A percentile compares a stretch with the other conserved stretches of the same genome.
Evolutionary conservation across 1,140 invertebrate genomes (phyloP).

Genomic region (Achroia grisella): DNA sequence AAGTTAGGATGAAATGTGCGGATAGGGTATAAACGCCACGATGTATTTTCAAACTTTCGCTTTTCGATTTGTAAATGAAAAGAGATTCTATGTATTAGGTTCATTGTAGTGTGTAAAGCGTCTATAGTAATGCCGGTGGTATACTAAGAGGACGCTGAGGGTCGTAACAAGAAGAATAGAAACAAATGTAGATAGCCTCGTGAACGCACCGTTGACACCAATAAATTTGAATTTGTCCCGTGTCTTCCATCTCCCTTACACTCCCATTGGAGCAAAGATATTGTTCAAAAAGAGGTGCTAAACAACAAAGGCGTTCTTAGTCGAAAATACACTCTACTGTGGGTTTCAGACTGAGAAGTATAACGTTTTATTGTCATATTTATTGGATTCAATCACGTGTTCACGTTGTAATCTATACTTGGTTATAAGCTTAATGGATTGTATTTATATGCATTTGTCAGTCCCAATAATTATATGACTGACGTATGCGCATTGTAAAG

Average conservation of each 20-base stretch:
- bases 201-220: no score
- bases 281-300: no score
- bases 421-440: background rate
- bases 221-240: no score
- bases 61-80: conserved; percentile 14
- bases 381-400: no score
- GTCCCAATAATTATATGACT: background rate
- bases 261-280: no score
- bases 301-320: no score
- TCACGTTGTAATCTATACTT: no score
- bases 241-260: no score
- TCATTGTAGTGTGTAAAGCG: conserved; percentile 15
- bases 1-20: conserved; percentile 56
- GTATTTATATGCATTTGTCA: background rate
- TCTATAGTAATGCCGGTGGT: conserved; percentile 12
- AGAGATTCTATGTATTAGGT: conserved; percentile 19
- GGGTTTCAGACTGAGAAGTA: no score
- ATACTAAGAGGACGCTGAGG: conserved; percentile 15
- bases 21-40: conserved; percentile 22
- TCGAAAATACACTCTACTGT: no score
- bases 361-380: no score
- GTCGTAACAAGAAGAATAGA: background rate
- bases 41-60: conserved; percentile 21
- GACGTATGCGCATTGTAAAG: background rate
- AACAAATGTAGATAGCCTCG: no score